Base-by-base conservation (phyloP, 2,113 vertebrate genomes). In the Holacanthus passer region DNA sequence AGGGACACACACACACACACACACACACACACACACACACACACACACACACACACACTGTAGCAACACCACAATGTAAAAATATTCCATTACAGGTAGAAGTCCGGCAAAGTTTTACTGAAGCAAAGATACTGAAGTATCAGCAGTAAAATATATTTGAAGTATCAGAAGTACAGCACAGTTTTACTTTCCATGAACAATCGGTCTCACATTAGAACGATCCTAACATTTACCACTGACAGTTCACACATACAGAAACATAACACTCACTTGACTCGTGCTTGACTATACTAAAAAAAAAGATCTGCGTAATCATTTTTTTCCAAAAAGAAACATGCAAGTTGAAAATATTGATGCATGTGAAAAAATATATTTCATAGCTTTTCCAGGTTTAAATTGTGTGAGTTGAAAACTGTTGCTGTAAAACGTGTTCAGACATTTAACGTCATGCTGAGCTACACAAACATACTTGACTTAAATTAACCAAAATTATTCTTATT, bases 21-120 rank as follows among this genome's bases (percentile, higher is more conserved):
- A 10, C 29, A 63, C 45, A 55, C 45, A 62, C 52, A 68, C 75
- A 68, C 29, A 68, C 63, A 56, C 50, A 47, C 74, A 56, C 62
- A 45, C 62, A 67, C 60, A 63, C 31, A 71, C 66, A 79, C 37
- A 79, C 47, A 80, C 59, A 53, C 20, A 7, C 7, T 4, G 24
- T 27, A 3, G n/a, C 52, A 13, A 27, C 11, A 27, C 11, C 48
- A 22, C 19, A 22, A 50, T 50, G 19, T 22, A 50, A 50, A 22
- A 50, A 22, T 22, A 9, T 7, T 50, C 45, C 19, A 50, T 50
- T n/a, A 52, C 22, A n/a, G 50, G 9, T 52, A 52, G n/a, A 52
- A 50, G 20, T 10, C 48, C 8, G 2, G 2, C 8, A 50, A 50
- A 50, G n/a, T n/a, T n/a, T n/a, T n/a, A n/a, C n/a, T n/a, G n/a